Conservation (phyloP, 2,888 invertebrate genomes). For the Helleia helle region DNA sequence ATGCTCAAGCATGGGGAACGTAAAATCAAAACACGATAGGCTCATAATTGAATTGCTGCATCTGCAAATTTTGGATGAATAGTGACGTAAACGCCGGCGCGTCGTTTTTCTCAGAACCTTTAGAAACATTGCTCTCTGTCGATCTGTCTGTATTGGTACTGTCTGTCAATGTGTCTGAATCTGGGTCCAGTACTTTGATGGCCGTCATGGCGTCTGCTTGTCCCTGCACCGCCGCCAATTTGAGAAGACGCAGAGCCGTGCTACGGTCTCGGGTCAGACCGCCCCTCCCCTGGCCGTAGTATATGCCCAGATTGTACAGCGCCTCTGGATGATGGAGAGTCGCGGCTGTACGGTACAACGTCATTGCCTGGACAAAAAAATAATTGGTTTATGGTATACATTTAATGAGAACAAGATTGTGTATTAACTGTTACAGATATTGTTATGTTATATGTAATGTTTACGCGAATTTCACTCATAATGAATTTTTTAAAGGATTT, state of each 20-base stretch:
- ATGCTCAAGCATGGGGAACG: not conserved
- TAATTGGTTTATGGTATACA: too few relatives aligned
- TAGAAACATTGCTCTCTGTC: not conserved
- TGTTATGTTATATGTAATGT: too few relatives aligned
- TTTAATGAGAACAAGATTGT: too few relatives aligned
- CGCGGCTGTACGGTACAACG: slow-evolving; percentile 77
- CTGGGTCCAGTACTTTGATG: slow-evolving; percentile 45
- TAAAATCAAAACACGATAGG: slow-evolving; percentile 30
- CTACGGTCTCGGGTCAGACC: slow-evolving; percentile 63
- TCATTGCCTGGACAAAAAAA: slow-evolving; percentile 70
- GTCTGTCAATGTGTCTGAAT: slow-evolving; percentile 28
- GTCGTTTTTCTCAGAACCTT: not conserved
- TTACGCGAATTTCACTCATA: too few relatives aligned
- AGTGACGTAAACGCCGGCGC: slow-evolving; percentile 44
- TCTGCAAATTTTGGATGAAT: slow-evolving; percentile 45
- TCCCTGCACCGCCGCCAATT: slow-evolving; percentile 74
- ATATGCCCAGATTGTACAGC: slow-evolving; percentile 80
- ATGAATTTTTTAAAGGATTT: too few relatives aligned
- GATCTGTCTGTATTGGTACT: too few relatives aligned
- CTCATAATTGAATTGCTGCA: slow-evolving; percentile 28
- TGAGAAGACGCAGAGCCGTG: slow-evolving; percentile 66
- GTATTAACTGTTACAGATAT: too few relatives aligned
- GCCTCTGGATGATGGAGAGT: slow-evolving; percentile 77
- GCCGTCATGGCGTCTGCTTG: slow-evolving; percentile 73
- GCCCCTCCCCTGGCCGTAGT: slow-evolving; percentile 78